Conservation (phyloP, 2,797 vertebrate genomes). For the Vireo griseus region DNA sequence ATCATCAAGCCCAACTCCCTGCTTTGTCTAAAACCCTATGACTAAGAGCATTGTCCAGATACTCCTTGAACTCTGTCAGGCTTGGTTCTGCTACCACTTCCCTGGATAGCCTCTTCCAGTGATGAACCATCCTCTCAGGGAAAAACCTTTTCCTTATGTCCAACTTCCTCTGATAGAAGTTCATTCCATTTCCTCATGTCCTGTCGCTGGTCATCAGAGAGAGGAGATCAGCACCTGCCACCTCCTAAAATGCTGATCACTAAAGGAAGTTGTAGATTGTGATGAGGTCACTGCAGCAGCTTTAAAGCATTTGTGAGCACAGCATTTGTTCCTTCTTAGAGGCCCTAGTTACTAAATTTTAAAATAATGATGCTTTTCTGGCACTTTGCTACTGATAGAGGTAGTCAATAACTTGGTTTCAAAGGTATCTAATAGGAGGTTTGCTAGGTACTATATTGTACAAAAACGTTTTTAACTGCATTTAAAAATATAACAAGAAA, state of each 20-base stretch:
- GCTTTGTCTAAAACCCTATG: neutral
- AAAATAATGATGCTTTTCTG: neutral
- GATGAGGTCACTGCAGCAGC: neutral
- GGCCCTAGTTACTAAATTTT: neutral
- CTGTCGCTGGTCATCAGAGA: neutral
- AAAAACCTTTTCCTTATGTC: neutral
- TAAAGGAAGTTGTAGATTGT: neutral
- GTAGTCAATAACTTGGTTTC: neutral
- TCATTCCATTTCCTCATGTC: neutral
- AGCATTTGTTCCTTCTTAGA: neutral
- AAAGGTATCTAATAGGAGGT: neutral
- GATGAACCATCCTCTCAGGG: neutral
- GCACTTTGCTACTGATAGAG: neutral
- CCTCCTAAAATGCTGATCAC: accelerated
- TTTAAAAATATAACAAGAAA: neutral
- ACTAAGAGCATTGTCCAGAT: neutral
- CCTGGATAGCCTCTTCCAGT: neutral
- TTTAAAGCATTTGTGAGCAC: neutral
- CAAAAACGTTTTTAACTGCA: neutral
- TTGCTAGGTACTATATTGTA: neutral
- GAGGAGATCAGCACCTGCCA: neutral
- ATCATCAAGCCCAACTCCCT: neutral
- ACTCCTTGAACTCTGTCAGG: neutral
- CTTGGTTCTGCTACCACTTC: neutral
- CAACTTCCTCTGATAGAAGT: neutral